Evolutionary conservation across 2,888 invertebrate genomes (phyloP).

Genomic region (Laothoe populi): DNA sequence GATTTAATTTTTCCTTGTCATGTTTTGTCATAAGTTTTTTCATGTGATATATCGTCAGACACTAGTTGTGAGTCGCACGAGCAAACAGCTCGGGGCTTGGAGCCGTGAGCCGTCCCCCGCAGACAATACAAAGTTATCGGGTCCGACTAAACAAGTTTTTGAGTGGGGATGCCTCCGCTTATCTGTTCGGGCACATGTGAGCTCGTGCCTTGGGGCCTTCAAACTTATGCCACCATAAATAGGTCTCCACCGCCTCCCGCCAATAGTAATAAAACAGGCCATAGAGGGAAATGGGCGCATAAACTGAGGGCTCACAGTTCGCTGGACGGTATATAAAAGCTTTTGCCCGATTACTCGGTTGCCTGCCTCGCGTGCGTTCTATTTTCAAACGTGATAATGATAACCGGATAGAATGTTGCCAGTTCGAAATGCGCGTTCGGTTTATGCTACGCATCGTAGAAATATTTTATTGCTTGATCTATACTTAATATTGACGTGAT

Average conservation of each 20-base stretch:
- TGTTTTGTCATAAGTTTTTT: constrained; percentile 19
- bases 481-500: not conserved
- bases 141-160: constrained; percentile 78
- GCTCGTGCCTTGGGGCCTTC: constrained; percentile 76
- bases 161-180: constrained; percentile 80
- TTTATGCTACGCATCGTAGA: constrained; percentile 15
- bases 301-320: constrained; percentile 61
- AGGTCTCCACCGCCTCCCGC: constrained; percentile 61
- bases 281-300: constrained; percentile 69
- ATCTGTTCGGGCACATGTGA: constrained; percentile 80
- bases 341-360: constrained; percentile 80
- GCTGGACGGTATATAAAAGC: constrained; percentile 71
- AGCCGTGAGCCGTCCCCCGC: constrained; percentile 63
- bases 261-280: constrained; percentile 65
- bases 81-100: constrained; percentile 49
- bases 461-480: constrained; percentile 21
- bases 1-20: constrained; percentile 19
- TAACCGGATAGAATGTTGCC: constrained; percentile 69
- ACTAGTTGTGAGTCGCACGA: constrained; percentile 34
- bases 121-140: constrained; percentile 78
- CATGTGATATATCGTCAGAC: constrained; percentile 14
- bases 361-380: constrained; percentile 82
- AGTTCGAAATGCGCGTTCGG: constrained; percentile 41
- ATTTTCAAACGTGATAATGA: constrained; percentile 83
- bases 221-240: constrained; percentile 69